Conservation (phyloP, 2,888 invertebrate genomes). For the Drosophila mayaguana region DNA sequence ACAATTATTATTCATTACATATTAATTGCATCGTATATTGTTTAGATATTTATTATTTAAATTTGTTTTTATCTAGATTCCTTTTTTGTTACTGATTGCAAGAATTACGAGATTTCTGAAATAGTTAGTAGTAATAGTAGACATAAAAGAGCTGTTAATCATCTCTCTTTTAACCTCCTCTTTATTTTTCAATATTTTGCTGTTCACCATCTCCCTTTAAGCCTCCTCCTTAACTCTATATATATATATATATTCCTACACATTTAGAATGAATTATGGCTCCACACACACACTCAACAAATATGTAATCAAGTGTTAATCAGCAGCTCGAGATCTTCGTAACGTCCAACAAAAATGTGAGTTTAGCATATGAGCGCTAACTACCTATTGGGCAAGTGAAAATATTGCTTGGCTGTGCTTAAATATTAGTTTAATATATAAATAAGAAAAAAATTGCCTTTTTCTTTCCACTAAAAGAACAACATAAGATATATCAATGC, state of each 20-base stretch:
- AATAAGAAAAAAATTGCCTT: not conserved
- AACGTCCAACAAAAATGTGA: not conserved
- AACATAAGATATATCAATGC: not conserved
- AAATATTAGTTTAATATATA: not conserved
- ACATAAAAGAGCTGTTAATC: not conserved
- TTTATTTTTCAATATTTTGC: no score
- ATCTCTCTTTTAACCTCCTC: not conserved
- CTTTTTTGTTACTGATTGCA: no score
- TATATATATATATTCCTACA: not conserved
- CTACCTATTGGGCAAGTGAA: not conserved
- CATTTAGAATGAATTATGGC: not conserved
- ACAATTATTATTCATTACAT: no score
- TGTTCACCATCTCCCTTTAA: not conserved
- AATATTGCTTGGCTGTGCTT: not conserved
- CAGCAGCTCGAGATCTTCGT: constrained; percentile 5
- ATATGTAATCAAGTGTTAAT: constrained; percentile 6
- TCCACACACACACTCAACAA: not conserved
- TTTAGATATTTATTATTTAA: no score
- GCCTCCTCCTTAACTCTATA: not conserved
- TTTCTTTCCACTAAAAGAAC: not conserved
- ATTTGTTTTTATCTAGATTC: no score
- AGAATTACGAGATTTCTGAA: no score
- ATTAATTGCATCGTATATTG: no score
- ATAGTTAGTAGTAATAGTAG: no score
- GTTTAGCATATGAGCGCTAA: not conserved